A percentile compares a stretch with the other conserved stretches of the same genome.
Conservation (phyloP, 2,797 vertebrate genomes). For the Enteromius unitaeniatus region DNA sequence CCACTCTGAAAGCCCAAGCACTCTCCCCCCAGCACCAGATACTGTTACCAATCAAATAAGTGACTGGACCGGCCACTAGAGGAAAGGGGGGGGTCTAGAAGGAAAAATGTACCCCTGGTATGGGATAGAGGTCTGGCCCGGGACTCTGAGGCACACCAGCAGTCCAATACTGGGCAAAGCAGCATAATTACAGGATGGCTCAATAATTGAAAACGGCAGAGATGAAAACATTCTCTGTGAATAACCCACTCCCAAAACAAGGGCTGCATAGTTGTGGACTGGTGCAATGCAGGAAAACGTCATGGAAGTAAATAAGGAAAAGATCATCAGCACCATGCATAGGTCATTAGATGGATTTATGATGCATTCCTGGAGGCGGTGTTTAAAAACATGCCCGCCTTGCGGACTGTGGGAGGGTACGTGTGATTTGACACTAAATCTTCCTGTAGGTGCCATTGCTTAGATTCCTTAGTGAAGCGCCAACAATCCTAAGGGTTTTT, state of each 20-base stretch:
- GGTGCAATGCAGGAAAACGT: conserved; percentile 21
- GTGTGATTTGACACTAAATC: conserved; percentile 21
- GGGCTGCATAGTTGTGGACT: conserved; percentile 43
- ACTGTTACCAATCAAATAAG: conserved; percentile 50
- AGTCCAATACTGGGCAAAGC: conserved; percentile 17
- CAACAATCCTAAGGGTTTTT: conserved; percentile 39
- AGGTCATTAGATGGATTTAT: conserved; percentile 39
- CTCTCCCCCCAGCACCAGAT: conserved; percentile 35
- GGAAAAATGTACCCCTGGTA: conserved; percentile 13
- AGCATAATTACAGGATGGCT: conserved; percentile 24
- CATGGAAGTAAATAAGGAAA: conserved; percentile 33
- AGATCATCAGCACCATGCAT: conserved; percentile 27
- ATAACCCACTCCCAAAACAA: conserved; percentile 39
- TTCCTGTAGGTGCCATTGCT: conserved; percentile 34
- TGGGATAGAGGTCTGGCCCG: conserved; percentile 9
- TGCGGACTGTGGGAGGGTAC: background rate
- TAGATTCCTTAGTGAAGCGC: conserved; percentile 20
- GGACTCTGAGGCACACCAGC: conserved; percentile 11
- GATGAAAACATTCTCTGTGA: conserved; percentile 33
- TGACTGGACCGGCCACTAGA: conserved; percentile 11
- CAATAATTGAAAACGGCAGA: conserved; percentile 46
- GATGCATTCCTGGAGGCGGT: conserved; percentile 28
- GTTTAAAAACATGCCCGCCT: conserved; percentile 16
- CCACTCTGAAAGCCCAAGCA: conserved; percentile 14
- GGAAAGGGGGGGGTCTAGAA: background rate